Evolutionary conservation across 2,113 vertebrate species (phyloP).

Genomic region (Scopus umbretta): DNA sequence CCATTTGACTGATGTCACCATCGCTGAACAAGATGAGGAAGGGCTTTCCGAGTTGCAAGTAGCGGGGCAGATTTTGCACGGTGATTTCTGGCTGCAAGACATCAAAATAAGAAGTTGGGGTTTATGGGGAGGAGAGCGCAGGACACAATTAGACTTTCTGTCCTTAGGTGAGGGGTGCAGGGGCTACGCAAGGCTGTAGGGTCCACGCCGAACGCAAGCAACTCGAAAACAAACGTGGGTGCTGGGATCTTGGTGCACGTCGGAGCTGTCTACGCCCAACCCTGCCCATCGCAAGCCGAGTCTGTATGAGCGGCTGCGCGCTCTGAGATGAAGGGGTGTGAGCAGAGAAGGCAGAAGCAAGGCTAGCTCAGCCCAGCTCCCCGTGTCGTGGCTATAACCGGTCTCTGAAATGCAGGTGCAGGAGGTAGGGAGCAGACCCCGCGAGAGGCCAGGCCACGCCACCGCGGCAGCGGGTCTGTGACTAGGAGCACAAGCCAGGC

Average conservation of each 20-base stretch:
- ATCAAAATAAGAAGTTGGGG: not conserved
- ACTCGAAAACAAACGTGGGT: not conserved
- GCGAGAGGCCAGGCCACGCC: not conserved
- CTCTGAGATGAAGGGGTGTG: not conserved
- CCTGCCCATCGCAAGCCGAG: not conserved
- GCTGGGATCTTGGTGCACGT: not conserved
- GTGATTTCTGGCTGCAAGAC: constrained; percentile 86
- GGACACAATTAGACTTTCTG: not conserved
- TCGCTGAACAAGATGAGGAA: constrained; percentile 87
- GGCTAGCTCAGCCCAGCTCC: not conserved
- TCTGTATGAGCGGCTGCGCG: not conserved
- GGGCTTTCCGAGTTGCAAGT: constrained; percentile 76
- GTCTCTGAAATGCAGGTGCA: not conserved
- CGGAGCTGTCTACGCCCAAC: not conserved
- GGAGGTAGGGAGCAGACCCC: not conserved
- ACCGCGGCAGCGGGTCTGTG: not conserved
- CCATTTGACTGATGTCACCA: constrained; percentile 62
- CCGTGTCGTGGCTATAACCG: not conserved
- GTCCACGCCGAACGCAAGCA: fast-evolving
- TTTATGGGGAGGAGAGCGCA: not conserved
- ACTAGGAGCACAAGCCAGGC: not conserved
- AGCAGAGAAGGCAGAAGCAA: not conserved
- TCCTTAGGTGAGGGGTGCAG: fast-evolving
- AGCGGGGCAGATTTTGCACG: constrained; percentile 82
- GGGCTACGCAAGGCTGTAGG: not conserved